A percentile compares a stretch with the other conserved stretches of the same genome.
These are phyloP conservation scores for Colossoma macropomum DNA, from an alignment of 2,113 vertebrate genomes.

Conservation along the genomic window DNA sequence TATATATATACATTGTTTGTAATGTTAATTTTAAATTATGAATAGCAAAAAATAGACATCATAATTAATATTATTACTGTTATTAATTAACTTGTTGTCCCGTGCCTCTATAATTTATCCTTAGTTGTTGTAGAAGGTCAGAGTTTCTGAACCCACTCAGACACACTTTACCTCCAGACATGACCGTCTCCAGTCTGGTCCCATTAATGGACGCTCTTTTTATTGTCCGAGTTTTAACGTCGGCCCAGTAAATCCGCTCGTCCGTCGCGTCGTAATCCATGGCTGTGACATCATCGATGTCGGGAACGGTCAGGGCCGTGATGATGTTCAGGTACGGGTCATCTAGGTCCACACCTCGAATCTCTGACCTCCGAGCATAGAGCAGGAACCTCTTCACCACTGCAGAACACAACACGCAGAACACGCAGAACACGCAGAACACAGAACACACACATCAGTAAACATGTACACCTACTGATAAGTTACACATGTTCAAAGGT, in stretches of 20 bases:
- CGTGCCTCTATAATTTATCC: too few relatives aligned
- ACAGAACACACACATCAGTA: too few relatives aligned
- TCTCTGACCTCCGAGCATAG: constrained; percentile 85
- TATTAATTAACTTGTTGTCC: too few relatives aligned
- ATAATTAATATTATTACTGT: too few relatives aligned
- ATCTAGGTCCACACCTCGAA: constrained; percentile 88
- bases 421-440: too few relatives aligned
- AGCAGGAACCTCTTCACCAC: constrained; percentile 88
- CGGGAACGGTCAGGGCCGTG: constrained; percentile 87
- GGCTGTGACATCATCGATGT: constrained; percentile 87
- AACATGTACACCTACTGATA: too few relatives aligned
- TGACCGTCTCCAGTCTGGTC: constrained; percentile 83
- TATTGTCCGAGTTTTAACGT: constrained; percentile 87
- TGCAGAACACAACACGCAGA: constrained; percentile 53
- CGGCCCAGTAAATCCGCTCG: constrained; percentile 88
- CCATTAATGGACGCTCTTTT: constrained; percentile 88
- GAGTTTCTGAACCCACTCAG: neutral
- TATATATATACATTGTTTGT: too few relatives aligned
- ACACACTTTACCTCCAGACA: constrained; percentile 81
- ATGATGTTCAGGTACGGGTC: constrained; percentile 90
- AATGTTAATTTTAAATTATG: too few relatives aligned
- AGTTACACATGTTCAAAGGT: too few relatives aligned
- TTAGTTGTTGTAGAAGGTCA: too few relatives aligned
- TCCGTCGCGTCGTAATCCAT: constrained; percentile 86
- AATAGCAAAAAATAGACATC: too few relatives aligned